These are phyloP conservation scores for Dilophus febrilis DNA, from an alignment of 2,888 invertebrate species.

Conservation along the genomic window DNA sequence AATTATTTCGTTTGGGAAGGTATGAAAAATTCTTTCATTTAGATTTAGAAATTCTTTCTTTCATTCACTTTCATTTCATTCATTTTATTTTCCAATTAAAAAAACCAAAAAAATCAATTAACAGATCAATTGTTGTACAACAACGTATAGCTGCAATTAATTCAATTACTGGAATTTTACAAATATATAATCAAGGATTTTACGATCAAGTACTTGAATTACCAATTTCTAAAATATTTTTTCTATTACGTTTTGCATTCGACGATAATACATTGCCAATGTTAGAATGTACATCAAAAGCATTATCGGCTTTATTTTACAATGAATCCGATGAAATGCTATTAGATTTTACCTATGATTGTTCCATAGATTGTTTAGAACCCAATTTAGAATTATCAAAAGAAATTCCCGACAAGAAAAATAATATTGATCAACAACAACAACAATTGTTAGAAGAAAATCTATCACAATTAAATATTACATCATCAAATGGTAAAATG, in stretches of 20 bases:
- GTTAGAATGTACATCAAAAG: conserved; percentile 57
- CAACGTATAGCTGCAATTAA: conserved; percentile 69
- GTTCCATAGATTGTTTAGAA: neutral
- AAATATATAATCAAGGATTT: conserved; percentile 53
- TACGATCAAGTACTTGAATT: conserved; percentile 60
- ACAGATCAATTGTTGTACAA: conserved; percentile 54
- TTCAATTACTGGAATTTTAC: conserved; percentile 61
- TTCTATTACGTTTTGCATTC: conserved; percentile 66
- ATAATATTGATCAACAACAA: neutral
- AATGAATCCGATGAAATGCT: conserved; percentile 55
- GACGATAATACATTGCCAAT: conserved; percentile 65
- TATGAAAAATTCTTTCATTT: conserved; percentile 11
- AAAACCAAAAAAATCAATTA: conserved; percentile 9
- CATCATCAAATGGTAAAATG: neutral
- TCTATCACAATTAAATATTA: conserved; percentile 3
- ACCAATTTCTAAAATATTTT: conserved; percentile 58
- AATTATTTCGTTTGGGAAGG: conserved; percentile 63
- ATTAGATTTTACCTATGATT: conserved; percentile 4
- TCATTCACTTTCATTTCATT: neutral
- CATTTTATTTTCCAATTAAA: neutral
- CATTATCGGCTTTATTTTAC: conserved; percentile 55
- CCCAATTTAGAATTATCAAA: conserved; percentile 2
- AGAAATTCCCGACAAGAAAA: neutral
- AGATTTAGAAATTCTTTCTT: neutral
- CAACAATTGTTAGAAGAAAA: neutral